Base-by-base conservation (phyloP, 2,113 vertebrate genomes). In the Cheilinus undulatus region DNA sequence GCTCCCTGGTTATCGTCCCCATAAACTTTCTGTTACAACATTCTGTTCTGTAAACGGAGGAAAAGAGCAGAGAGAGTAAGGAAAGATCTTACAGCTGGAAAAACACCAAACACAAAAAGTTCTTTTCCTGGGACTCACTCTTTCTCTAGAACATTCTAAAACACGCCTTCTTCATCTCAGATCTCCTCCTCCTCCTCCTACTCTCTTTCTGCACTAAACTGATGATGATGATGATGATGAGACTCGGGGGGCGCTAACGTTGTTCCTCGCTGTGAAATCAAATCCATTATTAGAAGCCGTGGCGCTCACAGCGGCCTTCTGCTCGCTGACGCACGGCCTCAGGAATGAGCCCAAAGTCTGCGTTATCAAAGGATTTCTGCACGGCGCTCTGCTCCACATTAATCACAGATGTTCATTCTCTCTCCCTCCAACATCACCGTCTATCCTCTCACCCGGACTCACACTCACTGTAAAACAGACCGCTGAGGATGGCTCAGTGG, bases 331-430 rank as follows among this genome's bases (percentile, higher is more conserved):
- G 89, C 83, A 89, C 32, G 3, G 80, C 90, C 74, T 92, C 86
- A 93, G 92, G 92, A 94, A 94, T 94, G 91, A 90, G 85, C 89
- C 76, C 57, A 63, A 81, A 91, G 89, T 89, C 90, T 90, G 84
- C 81, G 91, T 80, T 92, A 94, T 93, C 92, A 91, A 93, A 94
- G 92, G 73, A 65, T 89, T 89, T 88, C 85, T 83, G 89, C 87
- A 83, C 81, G 32, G 76, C 82, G 83, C 83, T 92, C 89, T 92
- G 92, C 87, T 88, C 58, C 81, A 88, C 91, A 94, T 94, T 94
- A 93, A 92, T 92, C 90, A 86, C 93, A 94, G 93, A 93, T 94
- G 93, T 93, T 89, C 87, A 76, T 62, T 76, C 26, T 68, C 76
- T 75, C 77, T 78, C 63, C 59, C 71, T 78, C 87, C 78, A 68